phyloP scores from a whole-genome alignment of 2,113 vertebrate genomes.

The Paratilapia polleni region DNA sequence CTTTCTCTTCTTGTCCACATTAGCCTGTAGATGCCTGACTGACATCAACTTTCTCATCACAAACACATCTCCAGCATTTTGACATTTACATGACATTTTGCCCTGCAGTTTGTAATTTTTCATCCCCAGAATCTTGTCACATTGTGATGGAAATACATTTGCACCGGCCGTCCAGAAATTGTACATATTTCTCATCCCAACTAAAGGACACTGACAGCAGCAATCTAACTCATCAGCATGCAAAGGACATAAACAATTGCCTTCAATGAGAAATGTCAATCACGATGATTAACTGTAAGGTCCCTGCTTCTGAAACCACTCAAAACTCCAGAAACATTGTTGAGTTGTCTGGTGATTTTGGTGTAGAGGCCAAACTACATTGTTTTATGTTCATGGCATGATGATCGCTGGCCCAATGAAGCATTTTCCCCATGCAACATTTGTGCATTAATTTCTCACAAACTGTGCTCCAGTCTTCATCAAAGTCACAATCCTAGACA shows the following conservation, averaged over 20 bases:
- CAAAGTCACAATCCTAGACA: too few species aligned
- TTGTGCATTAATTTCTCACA: neutral
- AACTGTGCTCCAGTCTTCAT: too few species aligned
- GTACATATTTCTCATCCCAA: neutral
- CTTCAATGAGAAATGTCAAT: neutral
- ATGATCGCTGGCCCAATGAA: neutral
- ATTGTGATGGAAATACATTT: conserved; percentile 3
- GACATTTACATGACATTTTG: conserved; percentile 12
- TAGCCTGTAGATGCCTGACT: neutral
- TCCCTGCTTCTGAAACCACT: neutral
- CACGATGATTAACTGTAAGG: neutral
- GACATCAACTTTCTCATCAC: neutral
- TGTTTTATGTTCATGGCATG: neutral
- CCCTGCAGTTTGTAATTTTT: neutral
- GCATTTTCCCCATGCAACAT: neutral
- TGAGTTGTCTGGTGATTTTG: neutral
- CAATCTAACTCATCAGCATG: neutral
- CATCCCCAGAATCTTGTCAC: neutral
- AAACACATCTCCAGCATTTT: neutral
- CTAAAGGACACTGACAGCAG: neutral
- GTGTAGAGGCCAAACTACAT: neutral
- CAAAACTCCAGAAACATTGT: neutral
- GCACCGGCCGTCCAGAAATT: neutral
- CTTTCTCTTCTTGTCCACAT: neutral
- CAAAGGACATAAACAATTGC: neutral